Evolutionary conservation across 2,888 invertebrate species (phyloP).

Genomic region (Unio pictorum): DNA sequence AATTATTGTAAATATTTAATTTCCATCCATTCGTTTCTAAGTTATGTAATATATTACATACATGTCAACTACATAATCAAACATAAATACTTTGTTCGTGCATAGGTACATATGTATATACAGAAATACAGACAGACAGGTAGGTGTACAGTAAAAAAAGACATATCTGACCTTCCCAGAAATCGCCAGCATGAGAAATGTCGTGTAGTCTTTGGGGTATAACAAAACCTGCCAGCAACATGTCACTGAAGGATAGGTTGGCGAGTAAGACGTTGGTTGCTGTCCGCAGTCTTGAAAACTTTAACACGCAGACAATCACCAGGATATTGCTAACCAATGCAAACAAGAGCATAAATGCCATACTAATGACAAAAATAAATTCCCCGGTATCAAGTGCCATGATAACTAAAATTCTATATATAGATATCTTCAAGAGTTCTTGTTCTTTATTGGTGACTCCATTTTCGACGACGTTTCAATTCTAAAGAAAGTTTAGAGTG

Average conservation of each 20-base stretch:
- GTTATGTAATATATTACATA: too few relatives aligned
- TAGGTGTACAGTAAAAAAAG: slow-evolving; percentile 1
- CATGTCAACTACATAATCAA: too few relatives aligned
- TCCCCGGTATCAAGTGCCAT: slow-evolving; percentile 3
- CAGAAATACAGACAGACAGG: not conserved
- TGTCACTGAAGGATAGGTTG: slow-evolving; percentile 59
- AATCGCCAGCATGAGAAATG: slow-evolving; percentile 52
- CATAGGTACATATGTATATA: too few relatives aligned
- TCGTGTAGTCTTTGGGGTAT: slow-evolving; percentile 62
- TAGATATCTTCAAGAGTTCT: too few relatives aligned
- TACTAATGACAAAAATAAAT: slow-evolving; percentile 28
- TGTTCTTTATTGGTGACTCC: too few relatives aligned
- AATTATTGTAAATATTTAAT: too few relatives aligned
- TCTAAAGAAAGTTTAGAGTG: too few relatives aligned
- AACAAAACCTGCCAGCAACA: slow-evolving; percentile 54
- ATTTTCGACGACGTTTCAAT: too few relatives aligned
- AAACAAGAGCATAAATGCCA: slow-evolving; percentile 32
- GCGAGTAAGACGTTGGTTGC: slow-evolving; percentile 58
- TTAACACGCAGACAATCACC: slow-evolving; percentile 44
- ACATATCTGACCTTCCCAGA: slow-evolving; percentile 51
- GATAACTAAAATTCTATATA: too few relatives aligned
- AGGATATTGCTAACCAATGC: slow-evolving; percentile 46
- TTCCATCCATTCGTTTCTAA: too few relatives aligned
- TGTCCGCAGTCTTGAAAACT: slow-evolving; percentile 42
- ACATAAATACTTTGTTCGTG: too few relatives aligned